Conservation (phyloP, 2,797 vertebrate species). For the Oophaga sylvatica region DNA sequence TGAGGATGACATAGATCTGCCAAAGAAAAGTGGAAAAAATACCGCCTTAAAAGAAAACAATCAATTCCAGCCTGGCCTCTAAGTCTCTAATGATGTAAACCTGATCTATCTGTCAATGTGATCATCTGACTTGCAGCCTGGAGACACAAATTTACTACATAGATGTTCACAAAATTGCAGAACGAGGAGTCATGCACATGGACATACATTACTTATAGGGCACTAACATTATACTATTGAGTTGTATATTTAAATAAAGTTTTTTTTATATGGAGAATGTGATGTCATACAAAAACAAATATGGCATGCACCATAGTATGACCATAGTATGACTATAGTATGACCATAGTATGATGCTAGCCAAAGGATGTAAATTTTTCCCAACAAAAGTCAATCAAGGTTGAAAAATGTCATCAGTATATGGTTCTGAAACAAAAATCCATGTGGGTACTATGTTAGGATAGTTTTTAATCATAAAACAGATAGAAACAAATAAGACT, state of each 20-base stretch:
- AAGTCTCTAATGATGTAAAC: not conserved
- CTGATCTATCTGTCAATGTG: not conserved
- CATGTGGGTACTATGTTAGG: too few relatives aligned
- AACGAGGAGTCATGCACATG: not conserved
- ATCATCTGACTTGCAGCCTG: slow-evolving; percentile 1
- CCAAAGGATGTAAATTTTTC: too few relatives aligned
- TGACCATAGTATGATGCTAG: too few relatives aligned
- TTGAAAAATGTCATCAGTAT: too few relatives aligned
- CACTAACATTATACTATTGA: not conserved
- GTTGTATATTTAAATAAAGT: not conserved
- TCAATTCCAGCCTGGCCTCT: not conserved
- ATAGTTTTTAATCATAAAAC: too few relatives aligned
- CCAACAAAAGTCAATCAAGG: too few relatives aligned
- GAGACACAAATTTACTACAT: not conserved
- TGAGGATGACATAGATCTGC: not conserved
- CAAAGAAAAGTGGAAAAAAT: not conserved
- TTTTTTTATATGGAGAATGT: not conserved
- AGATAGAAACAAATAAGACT: too few relatives aligned
- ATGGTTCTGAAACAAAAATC: too few relatives aligned
- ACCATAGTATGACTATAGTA: too few relatives aligned
- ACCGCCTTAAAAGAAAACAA: slow-evolving; percentile 12
- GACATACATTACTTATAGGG: not conserved
- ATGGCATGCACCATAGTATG: too few relatives aligned
- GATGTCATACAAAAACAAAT: too few relatives aligned
- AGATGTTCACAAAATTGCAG: not conserved